A percentile compares a stretch with the other conserved stretches of the same genome.
Evolutionary conservation across 2,113 vertebrate genomes (phyloP).

Genomic region (Scomber scombrus): DNA sequence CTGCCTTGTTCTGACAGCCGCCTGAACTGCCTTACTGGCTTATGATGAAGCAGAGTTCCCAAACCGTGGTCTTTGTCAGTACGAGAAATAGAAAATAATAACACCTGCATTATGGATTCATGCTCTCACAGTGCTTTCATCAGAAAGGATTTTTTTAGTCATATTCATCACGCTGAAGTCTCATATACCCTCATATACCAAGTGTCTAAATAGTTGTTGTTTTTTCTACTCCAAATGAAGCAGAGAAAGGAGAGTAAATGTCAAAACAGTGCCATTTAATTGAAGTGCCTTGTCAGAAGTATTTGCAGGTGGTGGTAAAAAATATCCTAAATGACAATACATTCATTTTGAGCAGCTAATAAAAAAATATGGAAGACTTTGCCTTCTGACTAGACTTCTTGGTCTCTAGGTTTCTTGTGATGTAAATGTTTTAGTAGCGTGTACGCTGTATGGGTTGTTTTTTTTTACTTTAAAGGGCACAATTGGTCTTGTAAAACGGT

Average conservation of each 20-base stretch:
- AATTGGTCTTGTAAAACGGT: constrained; percentile 24
- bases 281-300: background rate
- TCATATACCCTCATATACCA: background rate
- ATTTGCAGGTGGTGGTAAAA: background rate
- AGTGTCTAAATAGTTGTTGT: background rate
- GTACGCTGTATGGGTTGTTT: too few species aligned
- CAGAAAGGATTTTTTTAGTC: background rate
- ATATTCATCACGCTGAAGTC: background rate
- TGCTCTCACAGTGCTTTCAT: background rate
- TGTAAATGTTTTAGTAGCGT: background rate
- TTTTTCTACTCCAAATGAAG: background rate
- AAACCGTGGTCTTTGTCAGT: background rate
- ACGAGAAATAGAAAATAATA: constrained; percentile 22
- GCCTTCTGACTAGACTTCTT: background rate
- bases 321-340: background rate
- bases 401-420: background rate
- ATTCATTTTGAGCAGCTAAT: background rate
- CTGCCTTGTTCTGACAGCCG: constrained; percentile 70
- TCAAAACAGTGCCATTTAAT: background rate
- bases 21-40: constrained; percentile 40
- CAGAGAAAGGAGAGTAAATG: background rate
- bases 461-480: background rate
- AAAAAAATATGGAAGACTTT: background rate
- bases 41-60: constrained; percentile 36
- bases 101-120: background rate